A percentile compares a stretch with the other conserved stretches of the same genome.
Conservation (phyloP, 2,797 vertebrate genomes). For the Myioborus miniatus region DNA sequence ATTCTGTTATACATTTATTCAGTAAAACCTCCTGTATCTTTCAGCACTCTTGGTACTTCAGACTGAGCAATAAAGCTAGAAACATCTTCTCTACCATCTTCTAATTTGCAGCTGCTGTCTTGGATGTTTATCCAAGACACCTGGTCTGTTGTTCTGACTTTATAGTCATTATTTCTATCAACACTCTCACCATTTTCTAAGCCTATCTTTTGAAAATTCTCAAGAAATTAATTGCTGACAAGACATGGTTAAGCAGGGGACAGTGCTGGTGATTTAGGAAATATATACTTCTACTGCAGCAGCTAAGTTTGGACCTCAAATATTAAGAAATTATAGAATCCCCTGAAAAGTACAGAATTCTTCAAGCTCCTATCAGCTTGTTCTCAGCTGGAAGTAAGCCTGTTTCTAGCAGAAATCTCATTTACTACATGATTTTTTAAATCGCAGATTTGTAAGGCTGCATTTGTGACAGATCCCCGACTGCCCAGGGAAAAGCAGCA, state of each 20-base stretch:
- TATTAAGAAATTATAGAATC: background rate
- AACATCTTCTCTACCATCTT: background rate
- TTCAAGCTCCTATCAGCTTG: background rate
- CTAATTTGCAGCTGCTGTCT: background rate
- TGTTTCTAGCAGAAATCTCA: background rate
- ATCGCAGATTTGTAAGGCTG: background rate
- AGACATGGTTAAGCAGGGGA: background rate
- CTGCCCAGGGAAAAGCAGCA: background rate
- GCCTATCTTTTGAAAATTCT: background rate
- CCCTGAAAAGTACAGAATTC: background rate
- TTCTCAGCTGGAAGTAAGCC: background rate
- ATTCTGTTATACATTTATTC: background rate
- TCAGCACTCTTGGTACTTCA: background rate
- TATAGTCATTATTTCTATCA: background rate
- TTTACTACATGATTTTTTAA: background rate
- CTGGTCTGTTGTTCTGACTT: background rate
- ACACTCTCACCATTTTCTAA: background rate
- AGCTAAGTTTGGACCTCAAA: background rate
- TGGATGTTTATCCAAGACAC: background rate
- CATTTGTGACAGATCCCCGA: constrained; percentile 1
- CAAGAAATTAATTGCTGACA: background rate
- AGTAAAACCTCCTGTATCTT: background rate
- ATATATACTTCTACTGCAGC: background rate
- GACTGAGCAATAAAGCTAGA: background rate
- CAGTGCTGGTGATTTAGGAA: background rate